Percentiles rank a stretch among this genome's conserved stretches.
phyloP scores from a whole-genome alignment of 2,113 vertebrate genomes.

The Syngnathus floridae region DNA sequence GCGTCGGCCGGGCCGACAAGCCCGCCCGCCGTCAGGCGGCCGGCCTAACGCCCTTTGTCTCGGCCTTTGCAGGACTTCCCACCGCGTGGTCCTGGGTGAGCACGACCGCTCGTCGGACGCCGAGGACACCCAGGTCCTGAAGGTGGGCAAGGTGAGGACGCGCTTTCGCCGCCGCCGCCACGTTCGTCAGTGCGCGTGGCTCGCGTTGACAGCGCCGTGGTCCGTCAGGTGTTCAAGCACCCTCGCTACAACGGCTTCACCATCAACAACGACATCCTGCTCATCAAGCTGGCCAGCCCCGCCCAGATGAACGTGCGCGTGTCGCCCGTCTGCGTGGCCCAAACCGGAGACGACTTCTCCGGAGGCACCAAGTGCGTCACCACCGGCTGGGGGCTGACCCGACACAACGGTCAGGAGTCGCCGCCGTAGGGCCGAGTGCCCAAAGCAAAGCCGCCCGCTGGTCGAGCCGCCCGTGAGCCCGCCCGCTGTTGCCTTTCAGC shows the following conservation, averaged over 20 bases:
- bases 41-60: background rate
- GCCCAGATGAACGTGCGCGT: conserved; percentile 43
- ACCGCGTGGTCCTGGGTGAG: conserved; percentile 76
- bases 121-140: conserved; percentile 65
- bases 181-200: background rate
- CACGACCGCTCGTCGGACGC: conserved; percentile 61
- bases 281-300: conserved; percentile 64
- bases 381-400: conserved; percentile 65
- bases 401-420: conserved; percentile 49
- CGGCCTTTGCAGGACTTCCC: conserved; percentile 61
- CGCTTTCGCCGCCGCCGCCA: fast-evolving
- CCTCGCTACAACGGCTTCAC: conserved; percentile 62
- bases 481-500: conserved; percentile 25
- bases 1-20: too few relatives aligned
- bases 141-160: conserved; percentile 67
- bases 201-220: background rate
- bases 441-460: background rate
- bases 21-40: background rate
- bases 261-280: conserved; percentile 69
- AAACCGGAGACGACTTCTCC: conserved; percentile 34
- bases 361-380: conserved; percentile 62
- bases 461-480: background rate
- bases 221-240: conserved; percentile 66
- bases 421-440: too few relatives aligned
- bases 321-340: conserved; percentile 44